Evolutionary conservation across 2,113 vertebrate genomes (phyloP), one percentile per base, ranked within the genome.

Genomic region (Leptocoma aspasia): DNA sequence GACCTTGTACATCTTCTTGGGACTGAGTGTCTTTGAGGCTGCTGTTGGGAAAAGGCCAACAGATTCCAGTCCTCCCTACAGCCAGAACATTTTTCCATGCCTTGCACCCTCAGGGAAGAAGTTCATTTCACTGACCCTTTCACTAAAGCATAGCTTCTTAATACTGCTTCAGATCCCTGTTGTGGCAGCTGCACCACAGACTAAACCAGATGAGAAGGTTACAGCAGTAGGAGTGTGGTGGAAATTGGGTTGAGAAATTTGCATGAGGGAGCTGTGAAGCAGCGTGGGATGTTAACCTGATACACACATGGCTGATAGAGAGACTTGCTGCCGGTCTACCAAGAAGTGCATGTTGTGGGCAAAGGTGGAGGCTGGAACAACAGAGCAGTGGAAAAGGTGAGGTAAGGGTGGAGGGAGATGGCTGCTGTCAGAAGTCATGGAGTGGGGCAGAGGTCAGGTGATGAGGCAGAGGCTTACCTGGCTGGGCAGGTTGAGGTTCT

Each of bases 271-370:
- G 10, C 13, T 14, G 26, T 68, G 22, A 61, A 49, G 42, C 0
- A 1, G 50, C 0, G 2, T 83, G 54, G 63, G 71, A 61, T 83
- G 49, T 68, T 4, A 42, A 22, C 53, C 44, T 65, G 71, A 31
- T 77, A 59, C 4, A 39, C 68, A 82, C 42, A 53, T 30, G 33
- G n/a, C 37, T 81, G 76, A 44, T 5, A 60, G 39, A 56, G 44
- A 42, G 31, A 28, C 57, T 76, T 81, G 80, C 52, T 77, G 6
- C 53, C 52, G 28, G 21, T 81, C 53, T 75, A 1, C 45, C 24
- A 27, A 66, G 37, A 45, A 70, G 30, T 33, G 16, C 6, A 1
- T 42, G 6, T 35, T 0, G 0, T 60, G 56, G 56, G 65, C 7
- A 8, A 30, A 56, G 73, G 19, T 54, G 73, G 64, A 69, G 31